Conservation (phyloP, 1,140 invertebrate genomes). For the Yoshiicerus persimilis region DNA sequence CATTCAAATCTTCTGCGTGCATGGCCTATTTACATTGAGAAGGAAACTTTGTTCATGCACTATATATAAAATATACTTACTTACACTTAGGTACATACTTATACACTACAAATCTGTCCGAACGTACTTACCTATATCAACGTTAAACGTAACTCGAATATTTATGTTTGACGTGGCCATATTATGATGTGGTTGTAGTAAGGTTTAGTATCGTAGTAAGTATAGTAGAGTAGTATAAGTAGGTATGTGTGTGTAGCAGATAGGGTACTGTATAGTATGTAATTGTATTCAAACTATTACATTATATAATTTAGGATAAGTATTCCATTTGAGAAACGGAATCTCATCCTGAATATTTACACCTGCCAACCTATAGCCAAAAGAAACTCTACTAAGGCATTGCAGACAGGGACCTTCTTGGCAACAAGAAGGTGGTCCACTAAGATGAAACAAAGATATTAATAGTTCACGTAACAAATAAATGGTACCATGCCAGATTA, state of each 20-base stretch:
- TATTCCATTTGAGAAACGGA: not conserved
- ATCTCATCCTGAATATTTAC: not conserved
- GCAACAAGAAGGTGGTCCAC: not conserved
- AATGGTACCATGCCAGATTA: not conserved
- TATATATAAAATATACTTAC: not conserved
- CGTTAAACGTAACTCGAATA: not conserved
- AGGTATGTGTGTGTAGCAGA: not conserved
- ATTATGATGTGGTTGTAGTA: not conserved
- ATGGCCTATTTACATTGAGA: not conserved
- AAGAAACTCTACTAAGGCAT: not conserved
- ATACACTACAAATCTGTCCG: not conserved
- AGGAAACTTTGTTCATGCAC: not conserved
- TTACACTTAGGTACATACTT: not conserved
- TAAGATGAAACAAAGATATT: not conserved
- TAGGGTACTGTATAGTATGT: not conserved
- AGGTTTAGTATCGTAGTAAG: too few relatives aligned
- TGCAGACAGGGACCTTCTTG: not conserved
- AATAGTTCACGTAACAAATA: not conserved
- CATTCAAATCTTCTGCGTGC: not conserved
- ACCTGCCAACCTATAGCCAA: not conserved
- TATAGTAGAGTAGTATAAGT: not conserved
- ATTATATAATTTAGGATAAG: not conserved
- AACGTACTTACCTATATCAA: not conserved
- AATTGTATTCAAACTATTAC: not conserved
- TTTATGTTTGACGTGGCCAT: not conserved